phyloP scores from a whole-genome alignment of 2,797 vertebrate species.

The Amazona finschi region DNA sequence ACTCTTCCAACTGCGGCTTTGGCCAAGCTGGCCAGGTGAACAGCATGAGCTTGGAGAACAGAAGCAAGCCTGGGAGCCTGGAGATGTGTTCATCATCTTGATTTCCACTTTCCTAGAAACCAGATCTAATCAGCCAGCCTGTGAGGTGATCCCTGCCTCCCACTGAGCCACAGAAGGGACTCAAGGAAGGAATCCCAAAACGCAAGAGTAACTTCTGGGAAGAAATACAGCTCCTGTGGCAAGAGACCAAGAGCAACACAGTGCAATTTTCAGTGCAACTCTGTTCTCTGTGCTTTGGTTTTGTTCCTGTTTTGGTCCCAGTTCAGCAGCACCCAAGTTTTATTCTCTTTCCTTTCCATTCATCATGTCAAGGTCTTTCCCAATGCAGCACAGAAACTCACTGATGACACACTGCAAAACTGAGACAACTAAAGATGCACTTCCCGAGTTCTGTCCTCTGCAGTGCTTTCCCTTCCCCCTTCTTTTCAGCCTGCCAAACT shows the following conservation, averaged over 20 bases:
- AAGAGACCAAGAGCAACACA: neutral
- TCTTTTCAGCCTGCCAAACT: neutral
- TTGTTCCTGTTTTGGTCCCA: neutral
- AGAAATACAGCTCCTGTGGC: neutral
- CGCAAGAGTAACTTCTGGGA: neutral
- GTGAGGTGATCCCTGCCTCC: neutral
- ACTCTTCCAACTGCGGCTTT: neutral
- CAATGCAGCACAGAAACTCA: rapidly evolving
- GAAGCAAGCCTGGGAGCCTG: neutral
- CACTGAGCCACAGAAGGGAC: neutral
- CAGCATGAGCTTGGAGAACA: neutral
- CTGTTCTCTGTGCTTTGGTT: neutral
- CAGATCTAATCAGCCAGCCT: neutral
- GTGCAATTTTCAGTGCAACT: neutral
- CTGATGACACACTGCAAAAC: neutral
- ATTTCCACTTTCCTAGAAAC: neutral
- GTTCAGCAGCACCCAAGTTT: neutral
- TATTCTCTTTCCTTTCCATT: neutral
- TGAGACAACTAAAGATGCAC: neutral
- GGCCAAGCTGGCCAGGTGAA: neutral
- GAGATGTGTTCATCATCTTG: neutral
- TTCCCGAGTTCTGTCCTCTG: neutral
- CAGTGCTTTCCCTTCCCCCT: neutral
- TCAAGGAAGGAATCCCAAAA: neutral
- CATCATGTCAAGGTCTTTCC: neutral